Conservation (phyloP, 1,140 invertebrate species). For the Drosophila nannoptera region DNA sequence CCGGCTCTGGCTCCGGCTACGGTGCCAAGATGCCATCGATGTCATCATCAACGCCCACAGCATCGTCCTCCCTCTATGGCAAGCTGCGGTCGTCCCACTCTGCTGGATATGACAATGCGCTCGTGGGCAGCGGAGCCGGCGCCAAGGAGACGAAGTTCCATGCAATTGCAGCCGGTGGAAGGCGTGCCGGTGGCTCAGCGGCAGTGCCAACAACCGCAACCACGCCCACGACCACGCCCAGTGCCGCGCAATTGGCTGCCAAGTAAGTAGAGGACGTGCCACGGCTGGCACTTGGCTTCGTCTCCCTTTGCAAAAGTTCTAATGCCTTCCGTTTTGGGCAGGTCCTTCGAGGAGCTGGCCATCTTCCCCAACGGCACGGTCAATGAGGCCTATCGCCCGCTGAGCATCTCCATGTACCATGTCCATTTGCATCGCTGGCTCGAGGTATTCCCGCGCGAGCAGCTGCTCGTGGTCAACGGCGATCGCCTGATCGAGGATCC, state of each 20-base stretch:
- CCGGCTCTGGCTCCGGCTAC: slow-evolving; percentile 16
- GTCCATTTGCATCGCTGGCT: slow-evolving; percentile 90
- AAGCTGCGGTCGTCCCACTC: slow-evolving; percentile 65
- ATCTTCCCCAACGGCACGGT: slow-evolving; percentile 89
- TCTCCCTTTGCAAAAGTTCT: neutral
- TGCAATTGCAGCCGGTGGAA: neutral
- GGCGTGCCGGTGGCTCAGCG: neutral
- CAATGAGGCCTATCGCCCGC: slow-evolving; percentile 88
- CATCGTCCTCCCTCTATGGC: slow-evolving; percentile 47
- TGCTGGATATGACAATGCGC: slow-evolving; percentile 59
- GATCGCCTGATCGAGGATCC: slow-evolving; percentile 97
- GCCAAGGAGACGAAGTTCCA: slow-evolving; percentile 56
- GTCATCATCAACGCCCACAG: slow-evolving; percentile 30
- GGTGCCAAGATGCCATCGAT: slow-evolving; percentile 44
- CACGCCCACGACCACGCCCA: slow-evolving; percentile 56
- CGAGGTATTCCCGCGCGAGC: slow-evolving; percentile 92
- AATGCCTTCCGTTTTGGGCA: slow-evolving; percentile 44
- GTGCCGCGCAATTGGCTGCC: slow-evolving; percentile 72
- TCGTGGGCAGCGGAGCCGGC: slow-evolving; percentile 57
- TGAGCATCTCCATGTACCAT: slow-evolving; percentile 92
- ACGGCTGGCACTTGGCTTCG: neutral
- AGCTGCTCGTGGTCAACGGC: slow-evolving; percentile 96
- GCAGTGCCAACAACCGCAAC: slow-evolving; percentile 50
- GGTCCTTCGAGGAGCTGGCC: slow-evolving; percentile 90
- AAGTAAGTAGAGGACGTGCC: slow-evolving; percentile 60